These are phyloP conservation scores for Manduca sexta DNA, from an alignment of 1,140 invertebrate species.

Conservation along the genomic window DNA sequence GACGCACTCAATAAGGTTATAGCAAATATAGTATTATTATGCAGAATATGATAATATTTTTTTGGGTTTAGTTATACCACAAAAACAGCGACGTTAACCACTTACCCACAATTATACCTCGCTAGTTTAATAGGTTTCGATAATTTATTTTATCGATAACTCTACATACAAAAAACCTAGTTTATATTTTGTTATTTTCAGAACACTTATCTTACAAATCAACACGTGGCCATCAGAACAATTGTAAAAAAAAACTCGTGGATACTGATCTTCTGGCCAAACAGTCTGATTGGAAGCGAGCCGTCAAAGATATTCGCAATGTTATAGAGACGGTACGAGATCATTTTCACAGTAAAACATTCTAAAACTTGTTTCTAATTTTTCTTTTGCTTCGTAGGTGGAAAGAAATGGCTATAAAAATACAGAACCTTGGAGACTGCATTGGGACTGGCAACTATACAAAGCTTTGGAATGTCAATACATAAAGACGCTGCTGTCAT, in stretches of 20 bases:
- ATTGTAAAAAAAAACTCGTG: slow-evolving; percentile 75
- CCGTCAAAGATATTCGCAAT: slow-evolving; percentile 80
- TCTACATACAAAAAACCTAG: too few relatives aligned
- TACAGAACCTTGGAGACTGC: slow-evolving; percentile 92
- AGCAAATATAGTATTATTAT: too few relatives aligned
- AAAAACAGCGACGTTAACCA: too few relatives aligned
- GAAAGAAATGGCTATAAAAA: slow-evolving; percentile 80
- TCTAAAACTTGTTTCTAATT: too few relatives aligned
- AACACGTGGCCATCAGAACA: slow-evolving; percentile 59
- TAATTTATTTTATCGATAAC: too few relatives aligned
- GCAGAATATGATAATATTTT: too few relatives aligned
- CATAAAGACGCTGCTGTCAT: slow-evolving; percentile 83
- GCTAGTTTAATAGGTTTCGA: too few relatives aligned
- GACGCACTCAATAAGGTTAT: too few relatives aligned
- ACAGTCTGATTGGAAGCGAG: slow-evolving; percentile 85
- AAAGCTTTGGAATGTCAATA: slow-evolving; percentile 95
- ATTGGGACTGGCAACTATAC: slow-evolving; percentile 96
- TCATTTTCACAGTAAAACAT: neutral
- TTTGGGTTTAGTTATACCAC: too few relatives aligned
- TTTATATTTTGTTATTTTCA: slow-evolving; percentile 26
- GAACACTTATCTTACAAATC: slow-evolving; percentile 66
- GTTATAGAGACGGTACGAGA: slow-evolving; percentile 81
- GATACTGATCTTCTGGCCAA: slow-evolving; percentile 84
- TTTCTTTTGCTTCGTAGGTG: slow-evolving; percentile 42
- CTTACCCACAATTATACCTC: too few relatives aligned